These are phyloP conservation scores for Nasonia giraulti DNA, from an alignment of 1,140 invertebrate genomes.

Conservation along the genomic window DNA sequence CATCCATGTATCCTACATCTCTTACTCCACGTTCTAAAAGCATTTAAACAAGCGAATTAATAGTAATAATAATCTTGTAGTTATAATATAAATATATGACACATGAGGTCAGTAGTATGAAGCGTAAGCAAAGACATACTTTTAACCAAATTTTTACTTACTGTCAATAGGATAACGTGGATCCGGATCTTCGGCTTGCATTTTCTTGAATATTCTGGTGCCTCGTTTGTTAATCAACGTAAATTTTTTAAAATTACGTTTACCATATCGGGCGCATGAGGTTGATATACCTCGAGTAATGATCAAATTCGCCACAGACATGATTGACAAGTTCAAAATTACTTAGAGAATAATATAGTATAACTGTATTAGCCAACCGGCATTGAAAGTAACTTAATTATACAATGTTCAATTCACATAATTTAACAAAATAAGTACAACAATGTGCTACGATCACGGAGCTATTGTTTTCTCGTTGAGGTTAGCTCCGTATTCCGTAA, in stretches of 20 bases:
- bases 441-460: too few relatives aligned
- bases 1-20: conserved; percentile 75
- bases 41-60: conserved; percentile 17
- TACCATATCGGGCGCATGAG: conserved; percentile 77
- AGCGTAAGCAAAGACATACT: not conserved
- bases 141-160: conserved; percentile 58
- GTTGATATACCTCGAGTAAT: conserved; percentile 76
- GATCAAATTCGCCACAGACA: conserved; percentile 45
- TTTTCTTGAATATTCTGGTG: conserved; percentile 78
- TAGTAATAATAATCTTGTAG: too few relatives aligned
- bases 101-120: too few relatives aligned
- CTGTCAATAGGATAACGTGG: conserved; percentile 79
- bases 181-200: conserved; percentile 75
- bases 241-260: conserved; percentile 88
- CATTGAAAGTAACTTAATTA: not conserved
- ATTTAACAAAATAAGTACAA: not conserved
- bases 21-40: conserved; percentile 80
- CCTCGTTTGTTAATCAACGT: conserved; percentile 83
- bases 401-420: not conserved
- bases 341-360: not conserved
- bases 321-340: not conserved
- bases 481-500: too few relatives aligned
- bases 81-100: too few relatives aligned
- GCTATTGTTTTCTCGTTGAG: too few relatives aligned
- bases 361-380: not conserved